Percentiles rank a stretch among this genome's conserved stretches.
phyloP scores from a whole-genome alignment of 1,140 invertebrate species.

The Sogatella furcifera region DNA sequence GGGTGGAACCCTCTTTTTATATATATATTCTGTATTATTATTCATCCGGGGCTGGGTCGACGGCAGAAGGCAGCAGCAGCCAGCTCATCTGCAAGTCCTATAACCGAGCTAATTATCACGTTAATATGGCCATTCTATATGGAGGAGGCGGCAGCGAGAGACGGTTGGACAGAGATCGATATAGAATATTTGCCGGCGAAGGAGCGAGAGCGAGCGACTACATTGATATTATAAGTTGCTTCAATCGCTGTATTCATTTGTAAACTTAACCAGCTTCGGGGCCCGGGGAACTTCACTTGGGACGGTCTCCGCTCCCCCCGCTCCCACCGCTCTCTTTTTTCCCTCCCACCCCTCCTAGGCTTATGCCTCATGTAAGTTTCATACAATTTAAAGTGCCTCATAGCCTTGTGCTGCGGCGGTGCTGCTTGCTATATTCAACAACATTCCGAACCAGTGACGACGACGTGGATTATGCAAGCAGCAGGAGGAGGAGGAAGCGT shows the following conservation, averaged over 20 bases:
- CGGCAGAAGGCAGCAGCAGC: constrained; percentile 1
- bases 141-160: constrained; percentile 36
- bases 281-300: constrained; percentile 25
- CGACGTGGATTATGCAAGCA: constrained; percentile 22
- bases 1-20: constrained; percentile 24
- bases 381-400: constrained; percentile 31
- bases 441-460: constrained; percentile 18
- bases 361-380: constrained; percentile 32
- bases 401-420: constrained; percentile 4
- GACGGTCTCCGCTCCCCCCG: constrained; percentile 28
- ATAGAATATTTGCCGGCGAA: constrained; percentile 24
- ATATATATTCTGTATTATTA: constrained; percentile 28
- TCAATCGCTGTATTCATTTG: constrained; percentile 63
- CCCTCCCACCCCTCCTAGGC: constrained; percentile 17
- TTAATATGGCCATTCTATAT: constrained; percentile 69
- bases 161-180: constrained; percentile 27
- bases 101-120: constrained; percentile 82
- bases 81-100: constrained; percentile 77
- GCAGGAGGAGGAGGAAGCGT: neutral
- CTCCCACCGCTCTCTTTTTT: constrained; percentile 13
- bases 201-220: constrained; percentile 38
- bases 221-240: constrained; percentile 64
- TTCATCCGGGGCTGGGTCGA: constrained; percentile 20
- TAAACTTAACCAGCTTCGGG: constrained; percentile 46
- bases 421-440: constrained; percentile 22